Conservation (phyloP, 1,140 invertebrate species). For the Neotoxoptera formosana region DNA sequence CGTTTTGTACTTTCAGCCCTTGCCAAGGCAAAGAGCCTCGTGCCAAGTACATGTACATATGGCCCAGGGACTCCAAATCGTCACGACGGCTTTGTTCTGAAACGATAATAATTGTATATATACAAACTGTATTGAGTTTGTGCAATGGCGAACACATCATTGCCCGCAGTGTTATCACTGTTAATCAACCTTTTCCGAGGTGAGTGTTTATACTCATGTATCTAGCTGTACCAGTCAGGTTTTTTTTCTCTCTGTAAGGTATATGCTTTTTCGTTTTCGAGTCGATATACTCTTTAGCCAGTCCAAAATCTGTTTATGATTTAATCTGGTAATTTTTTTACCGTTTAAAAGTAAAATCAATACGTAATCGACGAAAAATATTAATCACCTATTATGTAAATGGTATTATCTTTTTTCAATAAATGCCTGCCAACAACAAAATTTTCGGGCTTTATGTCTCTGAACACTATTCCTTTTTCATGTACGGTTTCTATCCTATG, state of each 20-base stretch:
- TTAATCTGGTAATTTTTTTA: not conserved
- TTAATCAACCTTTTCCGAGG: constrained; percentile 87
- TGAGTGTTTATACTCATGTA: constrained; percentile 99
- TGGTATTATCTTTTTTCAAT: constrained; percentile 97
- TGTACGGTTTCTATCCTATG: constrained; percentile 99
- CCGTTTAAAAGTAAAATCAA: not conserved
- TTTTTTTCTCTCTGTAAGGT: constrained; percentile 99
- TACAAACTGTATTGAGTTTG: not conserved
- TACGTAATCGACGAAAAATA: not conserved
- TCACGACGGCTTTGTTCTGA: constrained; percentile 98
- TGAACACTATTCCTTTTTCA: constrained; percentile 98
- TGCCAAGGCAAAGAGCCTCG: constrained; percentile 99
- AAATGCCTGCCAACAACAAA: constrained; percentile 98
- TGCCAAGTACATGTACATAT: constrained; percentile 99
- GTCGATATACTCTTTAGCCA: constrained; percentile 99
- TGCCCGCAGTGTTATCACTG: not conserved
- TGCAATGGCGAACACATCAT: not conserved
- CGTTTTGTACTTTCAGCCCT: constrained; percentile 98
- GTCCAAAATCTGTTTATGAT: constrained; percentile 73
- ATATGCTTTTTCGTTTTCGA: constrained; percentile 99
- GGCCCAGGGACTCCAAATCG: constrained; percentile 97
- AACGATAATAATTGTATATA: constrained; percentile 55
- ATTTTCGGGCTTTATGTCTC: constrained; percentile 99
- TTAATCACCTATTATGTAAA: constrained; percentile 92
- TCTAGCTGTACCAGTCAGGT: constrained; percentile 94